Evolutionary conservation across 2,113 vertebrate genomes (phyloP).

Genomic region (Prolemur simus): DNA sequence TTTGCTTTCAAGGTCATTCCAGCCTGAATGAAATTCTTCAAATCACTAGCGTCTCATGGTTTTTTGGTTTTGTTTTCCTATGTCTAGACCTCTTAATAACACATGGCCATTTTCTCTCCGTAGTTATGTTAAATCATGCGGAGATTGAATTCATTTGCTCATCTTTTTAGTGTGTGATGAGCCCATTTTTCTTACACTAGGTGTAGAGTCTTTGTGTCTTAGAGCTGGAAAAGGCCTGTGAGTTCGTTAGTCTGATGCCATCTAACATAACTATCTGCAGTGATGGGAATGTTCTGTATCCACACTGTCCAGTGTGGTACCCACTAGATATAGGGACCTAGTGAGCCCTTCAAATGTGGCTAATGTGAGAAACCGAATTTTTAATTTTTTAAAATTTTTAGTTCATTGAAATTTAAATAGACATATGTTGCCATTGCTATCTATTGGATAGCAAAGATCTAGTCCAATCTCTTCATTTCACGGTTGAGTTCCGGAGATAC

Average conservation of each 20-base stretch:
- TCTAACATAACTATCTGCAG: not conserved
- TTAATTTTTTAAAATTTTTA: not conserved
- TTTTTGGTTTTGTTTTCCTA: not conserved
- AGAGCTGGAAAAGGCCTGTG: not conserved
- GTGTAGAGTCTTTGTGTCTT: not conserved
- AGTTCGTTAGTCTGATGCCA: not conserved
- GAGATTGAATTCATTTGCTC: not conserved
- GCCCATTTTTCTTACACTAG: not conserved
- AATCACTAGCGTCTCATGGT: not conserved
- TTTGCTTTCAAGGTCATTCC: not conserved
- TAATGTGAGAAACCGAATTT: not conserved
- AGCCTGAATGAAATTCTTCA: not conserved
- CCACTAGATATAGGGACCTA: fast-evolving
- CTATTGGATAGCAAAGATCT: not conserved
- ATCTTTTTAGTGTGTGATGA: not conserved
- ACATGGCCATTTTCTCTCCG: not conserved
- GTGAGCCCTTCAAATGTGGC: not conserved
- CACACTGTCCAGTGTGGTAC: not conserved
- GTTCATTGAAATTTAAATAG: not conserved
- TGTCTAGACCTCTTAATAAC: not conserved
- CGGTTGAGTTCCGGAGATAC: not conserved
- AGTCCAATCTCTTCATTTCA: not conserved
- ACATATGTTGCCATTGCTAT: not conserved
- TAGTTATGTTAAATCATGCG: not conserved
- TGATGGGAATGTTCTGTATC: not conserved